phyloP scores from a whole-genome alignment of 2,797 vertebrate genomes.

The Vespertilio murinus region DNA sequence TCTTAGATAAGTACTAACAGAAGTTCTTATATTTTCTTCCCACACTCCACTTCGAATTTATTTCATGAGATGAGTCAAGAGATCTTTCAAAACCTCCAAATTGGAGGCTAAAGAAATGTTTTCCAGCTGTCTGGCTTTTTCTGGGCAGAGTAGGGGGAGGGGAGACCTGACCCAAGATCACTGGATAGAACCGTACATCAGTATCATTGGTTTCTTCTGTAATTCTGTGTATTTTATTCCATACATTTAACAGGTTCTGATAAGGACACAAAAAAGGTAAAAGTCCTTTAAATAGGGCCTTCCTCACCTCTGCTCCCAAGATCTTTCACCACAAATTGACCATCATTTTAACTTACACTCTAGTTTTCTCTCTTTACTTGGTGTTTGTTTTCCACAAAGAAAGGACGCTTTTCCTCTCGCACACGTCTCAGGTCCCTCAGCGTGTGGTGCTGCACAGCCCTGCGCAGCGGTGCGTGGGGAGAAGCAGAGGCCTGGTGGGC shows the following conservation, averaged over 20 bases:
- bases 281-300: background rate
- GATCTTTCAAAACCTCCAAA: background rate
- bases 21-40: background rate
- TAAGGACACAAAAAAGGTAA: background rate
- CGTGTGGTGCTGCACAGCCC: background rate
- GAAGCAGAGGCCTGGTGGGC: background rate
- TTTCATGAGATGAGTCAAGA: background rate
- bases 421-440: background rate
- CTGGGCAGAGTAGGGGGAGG: background rate
- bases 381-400: background rate
- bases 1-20: background rate
- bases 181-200: background rate
- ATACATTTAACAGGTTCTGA: background rate
- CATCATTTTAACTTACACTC: background rate
- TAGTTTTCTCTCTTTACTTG: background rate
- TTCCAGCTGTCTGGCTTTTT: background rate
- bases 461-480: background rate
- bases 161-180: background rate
- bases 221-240: background rate
- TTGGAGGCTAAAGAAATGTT: background rate
- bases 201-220: background rate
- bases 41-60: background rate
- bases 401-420: background rate
- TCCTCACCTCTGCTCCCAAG: background rate
- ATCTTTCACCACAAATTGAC: background rate